phyloP scores from a whole-genome alignment of 2,888 invertebrate species.

The Drosophila neonasuta region DNA sequence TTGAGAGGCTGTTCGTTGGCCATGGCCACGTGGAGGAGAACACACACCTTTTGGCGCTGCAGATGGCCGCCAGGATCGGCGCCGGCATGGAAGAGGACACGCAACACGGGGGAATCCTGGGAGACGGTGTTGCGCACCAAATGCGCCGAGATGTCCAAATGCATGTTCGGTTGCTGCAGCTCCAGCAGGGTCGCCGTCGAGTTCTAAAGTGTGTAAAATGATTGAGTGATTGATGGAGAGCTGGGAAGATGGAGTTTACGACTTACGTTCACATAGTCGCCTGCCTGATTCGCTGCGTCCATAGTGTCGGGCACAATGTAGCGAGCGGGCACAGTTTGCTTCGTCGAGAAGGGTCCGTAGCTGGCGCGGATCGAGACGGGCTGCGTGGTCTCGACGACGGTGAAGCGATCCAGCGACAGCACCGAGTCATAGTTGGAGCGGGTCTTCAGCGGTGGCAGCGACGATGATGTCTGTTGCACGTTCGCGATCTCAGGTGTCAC shows the following conservation, averaged over 20 bases:
- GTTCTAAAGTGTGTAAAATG: conserved; percentile 78
- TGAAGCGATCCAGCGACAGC: conserved; percentile 93
- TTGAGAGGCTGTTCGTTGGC: conserved; percentile 86
- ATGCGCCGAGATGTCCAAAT: conserved; percentile 96
- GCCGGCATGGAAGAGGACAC: conserved; percentile 96
- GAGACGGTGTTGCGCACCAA: conserved; percentile 93
- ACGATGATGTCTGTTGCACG: conserved; percentile 75
- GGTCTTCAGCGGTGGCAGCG: conserved; percentile 60
- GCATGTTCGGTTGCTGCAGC: conserved; percentile 87
- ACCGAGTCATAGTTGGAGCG: conserved; percentile 85
- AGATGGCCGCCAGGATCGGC: conserved; percentile 91
- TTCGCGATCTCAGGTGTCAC: conserved; percentile 79
- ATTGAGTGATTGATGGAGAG: not conserved
- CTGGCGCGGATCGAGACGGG: conserved; percentile 95
- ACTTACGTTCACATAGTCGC: conserved; percentile 80
- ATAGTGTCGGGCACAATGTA: conserved; percentile 93
- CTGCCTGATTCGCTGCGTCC: conserved; percentile 82
- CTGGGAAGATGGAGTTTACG: conserved; percentile 2
- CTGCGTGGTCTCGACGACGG: conserved; percentile 94
- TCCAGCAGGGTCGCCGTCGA: conserved; percentile 85
- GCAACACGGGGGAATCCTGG: conserved; percentile 93
- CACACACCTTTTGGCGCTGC: conserved; percentile 91
- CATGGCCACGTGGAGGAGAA: conserved; percentile 89
- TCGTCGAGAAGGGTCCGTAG: conserved; percentile 97
- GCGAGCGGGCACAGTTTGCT: conserved; percentile 94